phyloP scores from a whole-genome alignment of 1,140 invertebrate genomes.

The Meteorus sp. region DNA sequence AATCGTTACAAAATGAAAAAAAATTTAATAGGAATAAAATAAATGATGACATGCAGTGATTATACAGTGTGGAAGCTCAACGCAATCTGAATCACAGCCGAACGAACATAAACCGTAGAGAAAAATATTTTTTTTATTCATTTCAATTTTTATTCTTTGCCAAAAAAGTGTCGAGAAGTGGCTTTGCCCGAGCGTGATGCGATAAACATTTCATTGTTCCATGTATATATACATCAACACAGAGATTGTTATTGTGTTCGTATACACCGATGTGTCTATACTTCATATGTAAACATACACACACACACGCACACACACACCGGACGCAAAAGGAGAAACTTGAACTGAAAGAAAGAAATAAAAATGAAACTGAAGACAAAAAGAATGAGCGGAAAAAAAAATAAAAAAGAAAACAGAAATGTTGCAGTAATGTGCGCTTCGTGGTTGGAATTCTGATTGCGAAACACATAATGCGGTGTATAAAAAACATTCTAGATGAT shows the following conservation, averaged over 20 bases:
- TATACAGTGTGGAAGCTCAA: neutral
- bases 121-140: too few relatives aligned
- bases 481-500: neutral
- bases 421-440: neutral
- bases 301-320: neutral
- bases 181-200: constrained; percentile 21
- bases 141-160: too few relatives aligned
- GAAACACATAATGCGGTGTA: too few relatives aligned
- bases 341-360: too few relatives aligned
- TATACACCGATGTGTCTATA: too few relatives aligned
- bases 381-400: neutral
- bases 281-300: neutral
- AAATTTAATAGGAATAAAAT: neutral
- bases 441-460: neutral
- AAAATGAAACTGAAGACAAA: neutral
- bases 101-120: neutral
- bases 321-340: neutral
- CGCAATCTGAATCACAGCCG: constrained; percentile 15
- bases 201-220: constrained; percentile 22
- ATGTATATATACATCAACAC: neutral
- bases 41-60: neutral
- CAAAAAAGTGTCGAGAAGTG: neutral
- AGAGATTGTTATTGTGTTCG: too few relatives aligned
- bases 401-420: neutral
- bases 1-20: neutral